Conservation (phyloP, 2,888 invertebrate species). For the Ormyrus labotus region DNA sequence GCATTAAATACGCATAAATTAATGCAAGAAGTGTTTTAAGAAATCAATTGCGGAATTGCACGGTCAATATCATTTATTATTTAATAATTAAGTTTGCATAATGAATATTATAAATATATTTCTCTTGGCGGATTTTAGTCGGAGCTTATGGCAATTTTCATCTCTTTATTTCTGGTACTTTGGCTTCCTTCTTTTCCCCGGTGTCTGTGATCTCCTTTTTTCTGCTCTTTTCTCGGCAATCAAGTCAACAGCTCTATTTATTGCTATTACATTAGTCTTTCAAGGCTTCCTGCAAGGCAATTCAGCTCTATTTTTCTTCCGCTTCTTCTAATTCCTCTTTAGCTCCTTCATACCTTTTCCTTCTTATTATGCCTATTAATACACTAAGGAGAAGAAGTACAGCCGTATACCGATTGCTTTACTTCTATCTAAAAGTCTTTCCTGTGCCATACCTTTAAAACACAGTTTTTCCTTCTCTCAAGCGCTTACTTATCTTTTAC, state of each 20-base stretch:
- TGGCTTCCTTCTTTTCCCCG: background rate
- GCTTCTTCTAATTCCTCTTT: conserved; percentile 36
- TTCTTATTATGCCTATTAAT: conserved; percentile 49
- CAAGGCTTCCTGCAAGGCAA: conserved; percentile 55
- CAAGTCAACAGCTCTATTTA: conserved; percentile 61
- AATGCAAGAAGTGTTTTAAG: too few relatives aligned
- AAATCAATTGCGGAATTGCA: too few relatives aligned
- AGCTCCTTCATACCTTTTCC: background rate
- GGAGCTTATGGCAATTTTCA: conserved; percentile 36
- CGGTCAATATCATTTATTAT: too few relatives aligned
- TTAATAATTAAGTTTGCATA: too few relatives aligned
- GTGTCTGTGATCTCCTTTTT: conserved; percentile 1
- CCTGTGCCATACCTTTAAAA: too few relatives aligned
- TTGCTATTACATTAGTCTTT: conserved; percentile 62
- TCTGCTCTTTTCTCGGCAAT: conserved; percentile 23
- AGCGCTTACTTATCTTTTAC: too few relatives aligned
- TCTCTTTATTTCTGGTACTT: background rate
- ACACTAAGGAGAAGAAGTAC: background rate
- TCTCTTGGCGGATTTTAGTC: background rate
- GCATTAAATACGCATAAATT: too few relatives aligned
- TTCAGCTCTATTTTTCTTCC: conserved; percentile 36
- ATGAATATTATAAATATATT: too few relatives aligned
- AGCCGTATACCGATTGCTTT: conserved; percentile 14
- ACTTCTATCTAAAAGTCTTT: too few relatives aligned
- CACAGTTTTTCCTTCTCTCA: too few relatives aligned